phyloP scores from a whole-genome alignment of 1,140 invertebrate genomes.

The Platorchestia sp. region DNA sequence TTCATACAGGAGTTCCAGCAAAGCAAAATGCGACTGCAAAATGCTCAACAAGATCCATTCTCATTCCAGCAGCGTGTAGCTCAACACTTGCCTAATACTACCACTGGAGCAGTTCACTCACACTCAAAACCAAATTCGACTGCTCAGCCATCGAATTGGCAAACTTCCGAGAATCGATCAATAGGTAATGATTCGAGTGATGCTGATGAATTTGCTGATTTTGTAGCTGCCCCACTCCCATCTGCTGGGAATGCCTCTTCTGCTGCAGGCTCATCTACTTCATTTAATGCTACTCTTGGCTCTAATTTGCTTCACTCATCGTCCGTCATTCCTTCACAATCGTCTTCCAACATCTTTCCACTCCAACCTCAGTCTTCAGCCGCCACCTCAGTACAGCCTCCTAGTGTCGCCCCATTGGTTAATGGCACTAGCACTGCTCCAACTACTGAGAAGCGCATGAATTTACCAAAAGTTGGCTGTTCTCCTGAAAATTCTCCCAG shows the following conservation, averaged over 20 bases:
- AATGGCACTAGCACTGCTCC: not conserved
- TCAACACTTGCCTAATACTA: not conserved
- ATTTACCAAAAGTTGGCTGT: constrained; percentile 13
- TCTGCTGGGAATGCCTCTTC: not conserved
- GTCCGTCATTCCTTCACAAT: not conserved
- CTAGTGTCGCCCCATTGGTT: not conserved
- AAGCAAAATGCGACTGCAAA: not conserved
- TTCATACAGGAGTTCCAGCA: constrained; percentile 42
- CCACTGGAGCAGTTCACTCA: not conserved
- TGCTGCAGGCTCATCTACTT: not conserved
- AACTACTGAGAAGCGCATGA: not conserved
- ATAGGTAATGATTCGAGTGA: not conserved
- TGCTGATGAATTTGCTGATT: constrained; percentile 39
- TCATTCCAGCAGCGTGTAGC: not conserved
- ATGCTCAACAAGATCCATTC: not conserved
- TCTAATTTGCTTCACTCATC: not conserved
- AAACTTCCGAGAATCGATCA: not conserved
- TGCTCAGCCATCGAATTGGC: not conserved
- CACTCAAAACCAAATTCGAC: not conserved
- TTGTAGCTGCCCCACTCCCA: not conserved
- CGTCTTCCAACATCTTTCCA: not conserved
- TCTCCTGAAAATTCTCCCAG: constrained; percentile 41
- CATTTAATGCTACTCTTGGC: not conserved
- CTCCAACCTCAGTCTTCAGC: not conserved
- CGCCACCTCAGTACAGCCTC: not conserved